Evolutionary conservation across 2,113 vertebrate genomes (phyloP).

Genomic region (Alligator sinensis): DNA sequence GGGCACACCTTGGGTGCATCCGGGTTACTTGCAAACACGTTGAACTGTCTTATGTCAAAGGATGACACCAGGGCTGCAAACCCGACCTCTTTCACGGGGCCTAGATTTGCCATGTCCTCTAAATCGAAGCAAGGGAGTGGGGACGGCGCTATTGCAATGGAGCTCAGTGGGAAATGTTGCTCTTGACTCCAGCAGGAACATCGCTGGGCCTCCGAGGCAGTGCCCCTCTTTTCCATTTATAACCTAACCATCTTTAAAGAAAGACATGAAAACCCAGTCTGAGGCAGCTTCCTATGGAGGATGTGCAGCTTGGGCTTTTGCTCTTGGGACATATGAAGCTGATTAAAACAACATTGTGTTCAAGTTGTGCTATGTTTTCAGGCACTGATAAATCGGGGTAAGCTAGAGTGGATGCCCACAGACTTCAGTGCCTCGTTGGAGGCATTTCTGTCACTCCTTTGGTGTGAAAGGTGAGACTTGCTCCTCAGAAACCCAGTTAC

Average conservation of each 20-base stretch:
- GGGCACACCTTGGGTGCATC: too few relatives aligned
- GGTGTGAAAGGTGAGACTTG: background rate
- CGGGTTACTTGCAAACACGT: too few relatives aligned
- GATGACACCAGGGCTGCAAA: background rate
- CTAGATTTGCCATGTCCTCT: background rate
- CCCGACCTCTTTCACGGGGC: background rate
- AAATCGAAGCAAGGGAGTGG: background rate
- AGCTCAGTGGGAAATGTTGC: background rate
- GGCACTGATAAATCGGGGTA: background rate
- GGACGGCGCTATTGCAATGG: background rate
- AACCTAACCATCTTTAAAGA: background rate
- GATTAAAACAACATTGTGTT: background rate
- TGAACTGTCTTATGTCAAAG: background rate
- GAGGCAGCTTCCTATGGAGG: background rate
- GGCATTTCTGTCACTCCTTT: background rate
- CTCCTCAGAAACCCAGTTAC: background rate
- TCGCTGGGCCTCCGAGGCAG: too few relatives aligned
- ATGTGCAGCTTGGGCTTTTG: background rate
- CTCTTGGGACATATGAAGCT: background rate
- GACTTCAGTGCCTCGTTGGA: background rate
- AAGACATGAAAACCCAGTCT: background rate
- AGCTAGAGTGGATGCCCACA: background rate
- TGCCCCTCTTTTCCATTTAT: background rate
- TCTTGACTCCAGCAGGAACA: background rate
- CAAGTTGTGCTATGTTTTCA: background rate